These are phyloP conservation scores for Chlorops oryzae DNA, from an alignment of 1,140 invertebrate species.

Conservation along the genomic window DNA sequence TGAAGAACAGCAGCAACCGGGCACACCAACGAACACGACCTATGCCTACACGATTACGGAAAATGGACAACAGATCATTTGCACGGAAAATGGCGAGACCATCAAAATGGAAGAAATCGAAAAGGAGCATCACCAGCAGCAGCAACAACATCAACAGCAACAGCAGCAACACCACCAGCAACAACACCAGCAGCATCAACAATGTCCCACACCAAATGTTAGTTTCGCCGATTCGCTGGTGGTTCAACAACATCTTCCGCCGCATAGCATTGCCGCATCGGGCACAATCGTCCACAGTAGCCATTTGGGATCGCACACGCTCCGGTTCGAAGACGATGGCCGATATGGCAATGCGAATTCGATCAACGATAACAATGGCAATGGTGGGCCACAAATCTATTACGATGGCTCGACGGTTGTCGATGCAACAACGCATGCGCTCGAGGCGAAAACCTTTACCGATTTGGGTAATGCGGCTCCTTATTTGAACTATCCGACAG, in stretches of 20 bases:
- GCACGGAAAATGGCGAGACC: constrained; percentile 28
- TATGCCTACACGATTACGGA: constrained; percentile 25
- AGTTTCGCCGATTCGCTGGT: constrained; percentile 32
- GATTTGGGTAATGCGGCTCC: constrained; percentile 31
- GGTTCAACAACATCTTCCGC: constrained; percentile 22
- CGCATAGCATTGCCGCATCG: constrained; percentile 23
- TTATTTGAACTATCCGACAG: constrained; percentile 25
- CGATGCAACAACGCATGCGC: constrained; percentile 23
- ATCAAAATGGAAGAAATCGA: constrained; percentile 40
- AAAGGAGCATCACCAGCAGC: constrained; percentile 33
- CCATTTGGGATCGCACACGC: constrained; percentile 11
- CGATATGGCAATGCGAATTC: constrained; percentile 18
- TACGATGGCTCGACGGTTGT: constrained; percentile 31
- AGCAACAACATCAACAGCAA: constrained; percentile 7
- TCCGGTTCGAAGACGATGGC: constrained; percentile 19
- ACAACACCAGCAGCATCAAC: constrained; percentile 27
- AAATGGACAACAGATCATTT: constrained; percentile 28
- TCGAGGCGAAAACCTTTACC: constrained; percentile 42
- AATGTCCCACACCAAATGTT: constrained; percentile 38
- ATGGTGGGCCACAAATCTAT: constrained; percentile 20
- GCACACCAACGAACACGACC: constrained; percentile 19
- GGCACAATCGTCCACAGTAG: constrained; percentile 15
- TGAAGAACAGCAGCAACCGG: constrained; percentile 23
- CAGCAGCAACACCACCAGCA: constrained; percentile 1
- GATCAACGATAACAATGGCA: constrained; percentile 29